Conservation (phyloP, 1,140 invertebrate genomes). For the Orchestia grillus region DNA sequence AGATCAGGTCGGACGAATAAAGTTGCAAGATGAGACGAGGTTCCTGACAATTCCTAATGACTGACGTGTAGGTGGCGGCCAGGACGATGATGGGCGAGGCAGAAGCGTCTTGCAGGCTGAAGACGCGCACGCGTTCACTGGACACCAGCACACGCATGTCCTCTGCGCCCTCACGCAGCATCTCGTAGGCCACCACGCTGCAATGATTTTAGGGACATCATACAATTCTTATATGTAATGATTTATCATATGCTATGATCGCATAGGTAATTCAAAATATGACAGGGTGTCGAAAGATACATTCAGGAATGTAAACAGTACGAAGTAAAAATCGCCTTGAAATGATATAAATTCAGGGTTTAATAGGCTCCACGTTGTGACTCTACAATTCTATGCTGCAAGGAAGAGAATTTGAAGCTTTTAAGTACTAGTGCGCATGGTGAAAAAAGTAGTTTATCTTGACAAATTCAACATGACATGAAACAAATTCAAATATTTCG, state of each 20-base stretch:
- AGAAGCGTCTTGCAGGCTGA: constrained; percentile 75
- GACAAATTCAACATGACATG: background rate
- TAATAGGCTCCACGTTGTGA: too few relatives aligned
- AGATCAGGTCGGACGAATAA: background rate
- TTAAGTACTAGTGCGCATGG: too few relatives aligned
- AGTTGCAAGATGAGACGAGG: background rate
- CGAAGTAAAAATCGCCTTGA: too few relatives aligned
- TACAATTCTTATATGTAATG: background rate
- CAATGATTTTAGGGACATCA: background rate
- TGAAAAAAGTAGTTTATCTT: background rate
- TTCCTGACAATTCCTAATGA: background rate
- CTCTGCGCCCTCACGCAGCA: constrained; percentile 80
- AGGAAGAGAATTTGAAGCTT: too few relatives aligned
- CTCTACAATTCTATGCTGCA: too few relatives aligned
- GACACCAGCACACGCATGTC: constrained; percentile 83
- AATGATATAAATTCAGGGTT: too few relatives aligned
- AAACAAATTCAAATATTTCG: background rate
- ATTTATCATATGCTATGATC: too few relatives aligned
- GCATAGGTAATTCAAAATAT: too few relatives aligned
- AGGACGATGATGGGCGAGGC: constrained; percentile 77
- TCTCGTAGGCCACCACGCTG: constrained; percentile 86
- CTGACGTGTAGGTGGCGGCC: constrained; percentile 78
- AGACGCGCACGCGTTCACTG: constrained; percentile 83
- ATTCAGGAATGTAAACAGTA: too few relatives aligned
- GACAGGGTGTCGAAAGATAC: too few relatives aligned